A percentile compares a stretch with the other conserved stretches of the same genome.
Evolutionary conservation across 2,888 invertebrate species (phyloP).

Genomic region (Thymelicus sylvestris): DNA sequence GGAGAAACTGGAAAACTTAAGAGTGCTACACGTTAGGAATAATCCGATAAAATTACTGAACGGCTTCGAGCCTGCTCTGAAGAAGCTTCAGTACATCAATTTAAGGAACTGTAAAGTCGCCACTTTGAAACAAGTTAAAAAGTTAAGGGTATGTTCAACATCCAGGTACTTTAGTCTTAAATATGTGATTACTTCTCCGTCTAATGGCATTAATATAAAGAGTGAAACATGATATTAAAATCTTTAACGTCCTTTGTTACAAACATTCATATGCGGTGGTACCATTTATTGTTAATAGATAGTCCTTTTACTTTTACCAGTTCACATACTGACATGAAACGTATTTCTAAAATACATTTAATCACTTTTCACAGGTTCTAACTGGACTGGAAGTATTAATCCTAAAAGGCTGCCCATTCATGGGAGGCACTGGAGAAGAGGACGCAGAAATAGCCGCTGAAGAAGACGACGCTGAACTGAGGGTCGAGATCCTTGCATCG

Average conservation of each 20-base stretch:
- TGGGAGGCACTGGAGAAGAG: constrained; percentile 75
- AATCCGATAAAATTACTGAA: constrained; percentile 85
- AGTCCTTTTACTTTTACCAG: neutral
- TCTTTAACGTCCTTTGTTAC: too few relatives aligned
- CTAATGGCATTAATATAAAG: too few relatives aligned
- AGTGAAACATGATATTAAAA: too few relatives aligned
- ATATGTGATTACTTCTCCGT: too few relatives aligned
- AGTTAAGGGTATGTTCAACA: constrained; percentile 65
- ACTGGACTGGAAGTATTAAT: constrained; percentile 78
- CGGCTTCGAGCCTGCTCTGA: constrained; percentile 74
- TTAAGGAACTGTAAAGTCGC: constrained; percentile 82
- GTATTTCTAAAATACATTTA: neutral
- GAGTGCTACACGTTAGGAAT: constrained; percentile 89
- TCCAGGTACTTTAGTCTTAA: too few relatives aligned
- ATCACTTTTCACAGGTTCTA: constrained; percentile 58
- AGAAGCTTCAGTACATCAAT: constrained; percentile 83
- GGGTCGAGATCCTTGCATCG: constrained; percentile 77
- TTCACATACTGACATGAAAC: too few relatives aligned
- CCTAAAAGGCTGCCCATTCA: constrained; percentile 82
- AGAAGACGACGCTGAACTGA: constrained; percentile 67
- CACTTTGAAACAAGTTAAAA: constrained; percentile 81
- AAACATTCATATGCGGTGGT: too few relatives aligned
- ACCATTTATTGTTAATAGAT: too few relatives aligned
- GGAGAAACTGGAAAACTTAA: constrained; percentile 84
- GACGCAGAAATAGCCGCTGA: constrained; percentile 60